phyloP scores from a whole-genome alignment of 1,140 invertebrate genomes.

The Pseudomyrmex pallidus region DNA sequence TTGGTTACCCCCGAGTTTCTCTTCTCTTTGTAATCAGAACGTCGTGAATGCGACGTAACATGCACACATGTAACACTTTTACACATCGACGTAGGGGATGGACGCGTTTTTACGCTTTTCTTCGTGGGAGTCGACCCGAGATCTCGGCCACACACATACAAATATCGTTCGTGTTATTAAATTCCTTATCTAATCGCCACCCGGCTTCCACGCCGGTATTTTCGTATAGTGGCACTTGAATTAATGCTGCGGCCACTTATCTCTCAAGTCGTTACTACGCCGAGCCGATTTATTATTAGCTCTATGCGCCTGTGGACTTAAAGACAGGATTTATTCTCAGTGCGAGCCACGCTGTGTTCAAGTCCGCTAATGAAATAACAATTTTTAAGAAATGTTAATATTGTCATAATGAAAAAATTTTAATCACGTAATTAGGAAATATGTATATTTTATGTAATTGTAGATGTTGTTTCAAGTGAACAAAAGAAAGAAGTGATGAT shows the following conservation, averaged over 20 bases:
- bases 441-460: not conserved
- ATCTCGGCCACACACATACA: not conserved
- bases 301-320: not conserved
- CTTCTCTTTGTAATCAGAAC: not conserved
- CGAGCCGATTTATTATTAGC: conserved; percentile 15
- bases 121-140: not conserved
- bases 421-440: not conserved
- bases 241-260: not conserved
- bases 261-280: not conserved
- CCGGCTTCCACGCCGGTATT: not conserved
- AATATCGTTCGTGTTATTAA: conserved; percentile 28
- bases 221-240: not conserved
- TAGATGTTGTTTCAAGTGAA: too few relatives aligned
- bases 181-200: conserved; percentile 35
- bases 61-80: conserved; percentile 1
- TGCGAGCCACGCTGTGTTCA: not conserved
- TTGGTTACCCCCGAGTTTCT: not conserved
- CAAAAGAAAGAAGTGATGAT: too few relatives aligned
- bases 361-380: not conserved
- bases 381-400: not conserved
- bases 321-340: not conserved
- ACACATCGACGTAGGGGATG: not conserved
- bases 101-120: not conserved
- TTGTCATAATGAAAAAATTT: too few relatives aligned
- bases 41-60: not conserved